Conservation (phyloP, 2,888 invertebrate genomes). For the Sinhomidia bicolor region DNA sequence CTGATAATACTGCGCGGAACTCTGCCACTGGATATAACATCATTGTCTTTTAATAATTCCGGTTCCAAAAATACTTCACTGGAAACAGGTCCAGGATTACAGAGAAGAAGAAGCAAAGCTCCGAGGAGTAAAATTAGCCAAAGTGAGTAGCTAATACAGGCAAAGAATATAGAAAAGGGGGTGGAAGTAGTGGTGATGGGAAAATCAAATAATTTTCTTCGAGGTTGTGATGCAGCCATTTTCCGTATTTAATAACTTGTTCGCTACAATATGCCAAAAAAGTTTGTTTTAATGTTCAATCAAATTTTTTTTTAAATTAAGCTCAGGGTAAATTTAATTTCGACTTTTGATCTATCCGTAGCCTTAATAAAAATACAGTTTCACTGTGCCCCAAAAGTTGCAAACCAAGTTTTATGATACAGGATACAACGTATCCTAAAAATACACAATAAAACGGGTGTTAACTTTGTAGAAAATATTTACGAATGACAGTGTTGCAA, state of each 20-base stretch:
- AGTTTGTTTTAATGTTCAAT: no score
- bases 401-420: no score
- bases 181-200: neutral
- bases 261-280: no score
- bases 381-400: neutral
- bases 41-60: conserved; percentile 23
- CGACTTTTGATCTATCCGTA: no score
- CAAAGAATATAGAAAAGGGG: neutral
- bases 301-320: no score
- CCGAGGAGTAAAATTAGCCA: neutral
- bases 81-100: neutral
- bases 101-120: neutral
- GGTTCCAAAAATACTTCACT: conserved; percentile 57
- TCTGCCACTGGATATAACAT: neutral
- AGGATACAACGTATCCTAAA: neutral
- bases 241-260: no score
- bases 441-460: no score
- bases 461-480: no score
- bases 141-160: neutral
- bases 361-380: no score
- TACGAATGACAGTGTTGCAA: no score
- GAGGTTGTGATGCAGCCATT: conserved; percentile 63
- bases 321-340: no score
- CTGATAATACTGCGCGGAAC: conserved; percentile 43
- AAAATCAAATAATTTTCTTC: conserved; percentile 60